Percentiles rank a stretch among this genome's conserved stretches.
Evolutionary conservation across 2,113 vertebrate species (phyloP).

Genomic region (Tragelaphus buxtoni): DNA sequence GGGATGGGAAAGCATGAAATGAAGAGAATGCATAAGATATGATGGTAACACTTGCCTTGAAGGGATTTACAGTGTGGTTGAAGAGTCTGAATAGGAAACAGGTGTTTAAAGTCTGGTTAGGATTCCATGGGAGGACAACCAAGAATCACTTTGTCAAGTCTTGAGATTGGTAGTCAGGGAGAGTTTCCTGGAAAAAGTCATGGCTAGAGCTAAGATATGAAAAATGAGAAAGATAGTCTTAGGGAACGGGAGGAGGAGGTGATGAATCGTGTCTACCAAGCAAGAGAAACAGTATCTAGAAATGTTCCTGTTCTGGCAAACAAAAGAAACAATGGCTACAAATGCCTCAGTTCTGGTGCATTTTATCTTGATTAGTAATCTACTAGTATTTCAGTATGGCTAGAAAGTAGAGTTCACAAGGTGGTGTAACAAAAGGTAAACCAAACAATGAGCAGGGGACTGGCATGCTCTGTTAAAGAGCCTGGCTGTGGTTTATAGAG

Average conservation of each 20-base stretch:
- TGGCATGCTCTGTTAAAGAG: accelerated
- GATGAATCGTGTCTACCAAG: accelerated
- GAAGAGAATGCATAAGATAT: not conserved
- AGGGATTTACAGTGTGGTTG: not conserved
- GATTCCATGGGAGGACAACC: not conserved
- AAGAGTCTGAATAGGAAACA: not conserved
- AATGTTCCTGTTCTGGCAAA: not conserved
- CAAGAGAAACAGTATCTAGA: not conserved
- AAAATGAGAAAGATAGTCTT: not conserved
- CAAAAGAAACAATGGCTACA: not conserved
- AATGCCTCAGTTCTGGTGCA: not conserved
- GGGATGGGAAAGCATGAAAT: not conserved
- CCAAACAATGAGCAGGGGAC: not conserved
- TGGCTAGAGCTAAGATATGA: not conserved
- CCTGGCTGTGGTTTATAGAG: not conserved
- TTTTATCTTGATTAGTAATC: not conserved
- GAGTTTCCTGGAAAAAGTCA: not conserved
- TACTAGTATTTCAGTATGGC: not conserved
- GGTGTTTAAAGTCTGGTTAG: not conserved
- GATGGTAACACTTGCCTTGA: not conserved
- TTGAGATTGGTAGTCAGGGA: not conserved
- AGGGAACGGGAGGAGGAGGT: not conserved
- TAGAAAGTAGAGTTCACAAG: not conserved
- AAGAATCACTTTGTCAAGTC: not conserved
- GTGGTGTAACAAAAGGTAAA: not conserved